A percentile compares a stretch with the other conserved stretches of the same genome.
phyloP scores from a whole-genome alignment of 2,113 vertebrate genomes.

The Todiramphus chloris region DNA sequence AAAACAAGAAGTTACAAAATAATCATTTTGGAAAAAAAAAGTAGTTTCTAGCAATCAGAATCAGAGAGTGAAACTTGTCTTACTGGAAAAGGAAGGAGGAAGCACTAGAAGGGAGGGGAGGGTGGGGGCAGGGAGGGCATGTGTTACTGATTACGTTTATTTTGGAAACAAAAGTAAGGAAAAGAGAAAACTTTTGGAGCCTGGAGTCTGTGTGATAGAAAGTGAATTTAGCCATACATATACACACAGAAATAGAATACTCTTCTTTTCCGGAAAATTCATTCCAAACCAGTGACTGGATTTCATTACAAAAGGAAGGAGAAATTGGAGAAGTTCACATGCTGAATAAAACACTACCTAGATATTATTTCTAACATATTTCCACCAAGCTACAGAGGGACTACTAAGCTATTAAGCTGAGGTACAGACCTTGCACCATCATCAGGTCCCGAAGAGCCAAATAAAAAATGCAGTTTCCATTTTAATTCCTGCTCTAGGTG shows the following conservation, averaged over 20 bases:
- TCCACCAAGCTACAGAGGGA: not conserved
- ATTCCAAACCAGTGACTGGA: not conserved
- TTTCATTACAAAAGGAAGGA: not conserved
- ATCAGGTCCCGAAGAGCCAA: not conserved
- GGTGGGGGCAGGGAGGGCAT: too few species aligned
- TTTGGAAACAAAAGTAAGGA: not conserved
- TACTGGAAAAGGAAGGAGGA: not conserved
- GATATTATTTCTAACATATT: not conserved
- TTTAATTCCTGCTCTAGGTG: not conserved
- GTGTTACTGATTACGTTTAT: not conserved
- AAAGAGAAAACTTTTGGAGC: not conserved
- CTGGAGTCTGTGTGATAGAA: not conserved
- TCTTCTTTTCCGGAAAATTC: not conserved
- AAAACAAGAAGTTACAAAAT: not conserved
- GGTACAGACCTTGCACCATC: not conserved
- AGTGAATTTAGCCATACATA: not conserved
- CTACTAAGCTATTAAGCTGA: not conserved
- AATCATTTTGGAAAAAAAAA: not conserved
- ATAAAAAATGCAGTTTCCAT: not conserved
- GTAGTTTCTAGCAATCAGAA: not conserved
- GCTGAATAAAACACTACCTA: not conserved
- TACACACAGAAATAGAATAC: not conserved
- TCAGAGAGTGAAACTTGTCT: not conserved
- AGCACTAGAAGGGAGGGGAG: not conserved
- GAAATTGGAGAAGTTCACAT: not conserved